A percentile compares a stretch with the other conserved stretches of the same genome.
phyloP scores from a whole-genome alignment of 2,113 vertebrate genomes.

The Ciconia boyciana region DNA sequence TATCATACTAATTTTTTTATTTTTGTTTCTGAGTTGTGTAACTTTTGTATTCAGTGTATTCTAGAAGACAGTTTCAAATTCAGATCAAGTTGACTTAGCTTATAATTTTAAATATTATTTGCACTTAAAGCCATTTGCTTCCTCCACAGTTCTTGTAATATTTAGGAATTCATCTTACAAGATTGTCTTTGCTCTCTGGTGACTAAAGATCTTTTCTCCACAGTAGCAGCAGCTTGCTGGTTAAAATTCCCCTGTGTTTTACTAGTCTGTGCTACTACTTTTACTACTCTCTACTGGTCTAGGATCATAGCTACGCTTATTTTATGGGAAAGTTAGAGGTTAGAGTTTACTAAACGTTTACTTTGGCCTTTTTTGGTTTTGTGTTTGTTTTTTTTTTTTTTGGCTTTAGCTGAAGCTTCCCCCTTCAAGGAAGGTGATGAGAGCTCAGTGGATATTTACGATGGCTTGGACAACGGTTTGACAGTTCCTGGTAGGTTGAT shows the following conservation, averaged over 20 bases:
- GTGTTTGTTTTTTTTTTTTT: background rate
- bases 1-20: background rate
- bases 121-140: background rate
- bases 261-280: background rate
- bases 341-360: background rate
- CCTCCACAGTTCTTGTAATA: background rate
- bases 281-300: background rate
- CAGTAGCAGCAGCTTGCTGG: background rate
- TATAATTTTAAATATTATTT: background rate
- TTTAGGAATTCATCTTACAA: background rate
- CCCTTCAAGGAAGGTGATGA: conserved; percentile 79
- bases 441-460: conserved; percentile 94
- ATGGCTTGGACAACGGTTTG: conserved; percentile 79
- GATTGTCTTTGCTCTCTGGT: background rate
- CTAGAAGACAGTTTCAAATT: background rate
- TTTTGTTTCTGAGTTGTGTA: background rate
- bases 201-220: background rate
- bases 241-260: background rate
- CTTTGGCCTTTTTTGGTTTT: background rate
- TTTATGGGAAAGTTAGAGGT: background rate
- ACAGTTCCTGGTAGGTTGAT: conserved; percentile 64
- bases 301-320: background rate
- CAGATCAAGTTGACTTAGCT: background rate
- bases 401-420: conserved; percentile 65
- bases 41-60: background rate